Base-by-base conservation (phyloP, 35 echinoderm and acorn worm species). In the Heliocidaris tuberculata region DNA sequence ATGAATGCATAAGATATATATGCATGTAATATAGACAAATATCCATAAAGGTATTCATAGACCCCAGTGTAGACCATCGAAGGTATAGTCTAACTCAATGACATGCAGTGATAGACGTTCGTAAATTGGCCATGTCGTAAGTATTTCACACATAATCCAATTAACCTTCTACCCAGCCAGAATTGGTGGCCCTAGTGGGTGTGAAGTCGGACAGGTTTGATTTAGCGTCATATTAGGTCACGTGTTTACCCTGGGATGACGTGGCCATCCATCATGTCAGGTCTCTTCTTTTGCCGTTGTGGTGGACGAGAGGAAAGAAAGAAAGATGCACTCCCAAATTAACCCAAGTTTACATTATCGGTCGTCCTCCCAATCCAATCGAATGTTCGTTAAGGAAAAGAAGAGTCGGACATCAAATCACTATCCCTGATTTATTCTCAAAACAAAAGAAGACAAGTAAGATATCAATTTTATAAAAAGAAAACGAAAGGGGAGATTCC, bases 91-190 rank as follows among this genome's bases (percentile, higher is more conserved):
- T 56, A 56, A 56, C 52, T 78, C 21, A 78, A 78, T 27, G 27
- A 78, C 16, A 78, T 78, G 11, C 19, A 27, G 27, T 78, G 19
- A 89, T 15, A 89, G 31, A 42, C 47, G 29, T n/a, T 89, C 31
- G 31, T 30, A 89, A 89, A 89, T 89, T 89, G 87, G 87, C 87
- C 31, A 89, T 48, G 87, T 89, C 31, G 87, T 89, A 89, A 89
- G 87, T 17, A 89, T 89, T 89, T 89, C 87, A 89, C 87, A 89
- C 87, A 47, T 89, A 89, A 89, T 48, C 19, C 87, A 89, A 89
- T 89, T 89, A 89, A 89, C 32, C 87, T 89, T 11, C 21, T 47
- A 5, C 65, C 65, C 17, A 78, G 87, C 19, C 87, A 32, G 47
- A 32, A 89, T 31, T n/a, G 47, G 87, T 48, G 47, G 87, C 31